Conservation (phyloP, 2,888 invertebrate genomes). For the Acrobasis consociella region DNA sequence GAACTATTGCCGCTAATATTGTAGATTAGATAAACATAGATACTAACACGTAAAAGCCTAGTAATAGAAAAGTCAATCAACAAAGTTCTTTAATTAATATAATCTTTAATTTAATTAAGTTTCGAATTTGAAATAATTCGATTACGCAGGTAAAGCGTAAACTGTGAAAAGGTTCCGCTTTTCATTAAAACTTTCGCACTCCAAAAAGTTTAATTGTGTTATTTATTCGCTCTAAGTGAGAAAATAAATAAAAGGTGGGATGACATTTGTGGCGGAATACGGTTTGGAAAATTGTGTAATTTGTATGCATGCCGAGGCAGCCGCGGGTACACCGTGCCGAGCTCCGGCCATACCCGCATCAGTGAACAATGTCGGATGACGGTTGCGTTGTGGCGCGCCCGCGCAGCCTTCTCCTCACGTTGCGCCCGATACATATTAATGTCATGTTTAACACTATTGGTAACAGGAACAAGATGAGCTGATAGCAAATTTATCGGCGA, state of each 20-base stretch:
- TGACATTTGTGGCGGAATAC: slow-evolving; percentile 8
- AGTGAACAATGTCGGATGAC: slow-evolving; percentile 36
- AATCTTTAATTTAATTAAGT: no score
- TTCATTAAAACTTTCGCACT: slow-evolving; percentile 7
- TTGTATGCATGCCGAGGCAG: slow-evolving; percentile 60
- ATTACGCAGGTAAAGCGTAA: not conserved
- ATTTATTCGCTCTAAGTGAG: slow-evolving; percentile 12
- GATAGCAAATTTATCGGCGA: not conserved
- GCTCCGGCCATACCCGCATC: slow-evolving; percentile 58
- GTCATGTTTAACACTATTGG: slow-evolving; percentile 49
- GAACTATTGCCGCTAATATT: not conserved
- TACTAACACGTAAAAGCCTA: no score
- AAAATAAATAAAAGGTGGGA: slow-evolving; percentile 14
- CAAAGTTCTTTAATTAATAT: no score
- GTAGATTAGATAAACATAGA: not conserved
- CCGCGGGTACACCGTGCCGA: slow-evolving; percentile 48
- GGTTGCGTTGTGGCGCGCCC: slow-evolving; percentile 46
- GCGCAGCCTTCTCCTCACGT: slow-evolving; percentile 64
- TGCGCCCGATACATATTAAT: slow-evolving; percentile 71
- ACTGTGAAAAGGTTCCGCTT: not conserved
- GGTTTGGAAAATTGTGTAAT: slow-evolving; percentile 49
- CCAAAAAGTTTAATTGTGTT: slow-evolving; percentile 3
- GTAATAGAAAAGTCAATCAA: no score
- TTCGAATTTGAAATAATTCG: not conserved
- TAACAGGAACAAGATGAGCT: slow-evolving; percentile 36